Evolutionary conservation across 2,113 vertebrate species (phyloP), one percentile per base, ranked within the genome.

Genomic region (Erythrocercus mccallii): DNA sequence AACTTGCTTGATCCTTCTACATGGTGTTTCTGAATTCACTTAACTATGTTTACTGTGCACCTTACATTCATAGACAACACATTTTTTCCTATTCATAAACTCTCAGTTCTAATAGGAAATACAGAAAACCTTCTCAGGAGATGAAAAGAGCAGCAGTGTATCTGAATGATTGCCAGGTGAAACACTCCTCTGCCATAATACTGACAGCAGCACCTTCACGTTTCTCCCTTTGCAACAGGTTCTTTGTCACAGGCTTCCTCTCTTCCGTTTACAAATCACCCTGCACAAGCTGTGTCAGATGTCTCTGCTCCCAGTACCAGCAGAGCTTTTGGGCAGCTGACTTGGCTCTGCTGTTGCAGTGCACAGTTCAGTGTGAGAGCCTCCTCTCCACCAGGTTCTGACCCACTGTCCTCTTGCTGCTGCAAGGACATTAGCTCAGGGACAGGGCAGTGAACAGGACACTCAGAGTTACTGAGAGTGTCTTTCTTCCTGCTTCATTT

Each of bases 381-480:
- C 14, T 68, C 42, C 31, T 62, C 23, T 13, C 9, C 0, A 0
- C 10, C 1, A 1, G 31, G 27, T 19, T n/a, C 50, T 1, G 0
- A 4, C 35, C n/a, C 28, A 12, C 23, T 9, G 18, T 17, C 24
- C 12, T 42, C 38, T 38, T 0, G 0, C 51, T 62, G 66, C 24
- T 37, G 16, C 31, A 40, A 47, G 37, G 23, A 44, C 37, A 31
- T 15, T 19, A 42, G 19, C 2, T 2, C 30, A 60, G 23, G 14
- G 33, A 20, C 21, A 64, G 23, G 25, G 7, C 23, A 74, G 23
- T 0, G 1, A 78, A n/a, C 38, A 70, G 11, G 15, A 61, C 24
- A 6, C 50, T 23, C 40, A 44, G 79, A 47, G 15, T 19, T 48
- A 14, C 6, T 20, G 28, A 60, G 3, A 53, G 3, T 7, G 12